Base-by-base conservation (phyloP, 1,140 invertebrate species). In the Ridgeia piscesae region DNA sequence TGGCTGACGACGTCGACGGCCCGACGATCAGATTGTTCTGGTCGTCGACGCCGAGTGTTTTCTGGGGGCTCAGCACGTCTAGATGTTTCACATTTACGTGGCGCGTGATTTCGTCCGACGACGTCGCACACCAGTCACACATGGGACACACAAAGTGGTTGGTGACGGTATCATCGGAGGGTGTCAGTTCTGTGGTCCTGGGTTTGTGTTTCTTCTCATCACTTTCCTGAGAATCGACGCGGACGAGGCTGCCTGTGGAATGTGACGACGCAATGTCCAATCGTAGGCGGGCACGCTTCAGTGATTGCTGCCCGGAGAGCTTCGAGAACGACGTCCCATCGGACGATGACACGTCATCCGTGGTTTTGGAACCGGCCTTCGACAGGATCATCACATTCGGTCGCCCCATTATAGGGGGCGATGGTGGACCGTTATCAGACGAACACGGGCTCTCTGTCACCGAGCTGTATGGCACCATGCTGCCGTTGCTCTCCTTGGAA, bases 81-180 rank as follows among this genome's bases (percentile, higher is more conserved):
- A 98, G 98, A 95, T 98, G 98, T 94, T 97, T 97, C 88, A 97
- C 95, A 95, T 98, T 98, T 94, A 98, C 98, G 96, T 98, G 98
- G 94, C 98, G 97, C 95, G 98, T 97, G 91, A 98, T 96, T 94
- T 97, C 97, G 89, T 96, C 96, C 0, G 98, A 97, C 95, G 97
- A 98, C 94, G 97, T 97, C 93, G 97, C 97, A 94, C 96, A 97
- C 95, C 97, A 98, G 94, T 97, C 97, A 96, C 98, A 98, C 95
- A 98, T 97, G 34, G 98, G 97, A 96, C 98, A 98, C 95, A 92
- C 91, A 91, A 94, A 95, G 14, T 42, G 42, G 11, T 48, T 50
- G 50, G 58, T 21, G 2, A 77, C 27, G 4, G 58, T 77, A 4
- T 77, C 58, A 21, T 77, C 58, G 8, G 6, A 27, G 6, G 58